These are phyloP conservation scores for Agriopis marginaria DNA, from an alignment of 2,888 invertebrate genomes.

Conservation along the genomic window DNA sequence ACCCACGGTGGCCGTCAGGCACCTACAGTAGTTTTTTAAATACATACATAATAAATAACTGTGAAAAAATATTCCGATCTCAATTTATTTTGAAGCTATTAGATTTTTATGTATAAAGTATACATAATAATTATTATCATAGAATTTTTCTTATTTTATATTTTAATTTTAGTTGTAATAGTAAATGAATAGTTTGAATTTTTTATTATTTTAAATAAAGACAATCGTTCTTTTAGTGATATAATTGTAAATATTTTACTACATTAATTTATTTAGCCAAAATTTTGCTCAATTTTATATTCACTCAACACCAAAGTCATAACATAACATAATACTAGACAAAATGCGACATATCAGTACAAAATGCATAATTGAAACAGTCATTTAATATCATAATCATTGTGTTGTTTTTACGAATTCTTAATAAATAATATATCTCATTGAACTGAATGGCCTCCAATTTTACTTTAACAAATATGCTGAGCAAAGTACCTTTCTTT, in stretches of 20 bases:
- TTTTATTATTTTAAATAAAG: conserved; percentile 77
- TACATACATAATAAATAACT: conserved; percentile 56
- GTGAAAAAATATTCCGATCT: conserved; percentile 72
- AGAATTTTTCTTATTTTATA: conserved; percentile 68
- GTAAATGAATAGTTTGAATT: conserved; percentile 63
- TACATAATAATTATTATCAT: conserved; percentile 53
- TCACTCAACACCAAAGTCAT: conserved; percentile 86
- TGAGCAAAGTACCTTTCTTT: conserved; percentile 22
- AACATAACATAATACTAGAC: conserved; percentile 74
- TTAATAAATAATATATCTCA: background rate
- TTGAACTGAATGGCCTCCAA: conserved; percentile 3
- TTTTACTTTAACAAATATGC: background rate
- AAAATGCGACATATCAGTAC: conserved; percentile 80
- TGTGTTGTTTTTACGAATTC: conserved; percentile 20
- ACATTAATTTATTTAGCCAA: conserved; percentile 83
- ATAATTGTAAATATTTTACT: conserved; percentile 68
- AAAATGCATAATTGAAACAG: conserved; percentile 78
- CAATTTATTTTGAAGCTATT: conserved; percentile 85
- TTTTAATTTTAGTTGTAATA: conserved; percentile 57
- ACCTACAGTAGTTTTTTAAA: conserved; percentile 52
- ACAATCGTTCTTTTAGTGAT: conserved; percentile 77
- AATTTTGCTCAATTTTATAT: conserved; percentile 85
- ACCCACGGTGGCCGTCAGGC: conserved; percentile 22
- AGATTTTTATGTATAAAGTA: conserved; percentile 69
- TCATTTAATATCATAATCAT: conserved; percentile 21